Evolutionary conservation across 2,113 vertebrate genomes (phyloP), one percentile per base, ranked within the genome.

Genomic region (Ictalurus punctatus): DNA sequence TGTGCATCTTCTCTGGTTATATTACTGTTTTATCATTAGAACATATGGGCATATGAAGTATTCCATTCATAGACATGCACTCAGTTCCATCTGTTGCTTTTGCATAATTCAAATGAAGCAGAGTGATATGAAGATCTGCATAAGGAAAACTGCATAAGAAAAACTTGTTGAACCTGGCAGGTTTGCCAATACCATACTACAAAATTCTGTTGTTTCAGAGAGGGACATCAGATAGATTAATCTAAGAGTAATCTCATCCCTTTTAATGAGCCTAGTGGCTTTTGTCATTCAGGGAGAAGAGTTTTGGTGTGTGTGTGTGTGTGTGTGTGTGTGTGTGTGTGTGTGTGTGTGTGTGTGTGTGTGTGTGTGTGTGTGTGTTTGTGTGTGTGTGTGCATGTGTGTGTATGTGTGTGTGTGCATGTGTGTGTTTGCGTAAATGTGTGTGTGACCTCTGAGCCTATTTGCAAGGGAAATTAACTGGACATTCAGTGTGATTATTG

Each of bases 391-490:
- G 81, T 84, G 81, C 37, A 40, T 44, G 40, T 44, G 40, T 44
- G 40, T 6, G 67, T 17, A n/a, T 71, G 67, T 17, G 40, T 21
- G 79, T 34, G 27, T 30, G 27, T 69, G n/a, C 44, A 13, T 17
- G n/a, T 71, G 67, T 71, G 67, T 34, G 67, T 34, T 30, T 71
- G 67, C 6, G 40, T 21, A 69, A 34, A 34, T 37, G 87, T 90
- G 89, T 61, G 90, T 25, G 40, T 84, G 81, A 7, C 6, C 5
- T 37, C 69, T n/a, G n/a, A 76, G 91, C 91, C 92, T 93, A 95
- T 96, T 96, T 97, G 95, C 95, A 95, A 96, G 94, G 92, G 95
- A 97, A 97, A 96, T 94, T n/a, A 81, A 74, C 93, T 93, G 90
- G 94, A 93, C 92, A 95, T 90, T 92, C 95, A 76, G 8, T 93